A percentile compares a stretch with the other conserved stretches of the same genome.
Conservation (phyloP, 1,140 invertebrate genomes). For the Tribolium castaneum region DNA sequence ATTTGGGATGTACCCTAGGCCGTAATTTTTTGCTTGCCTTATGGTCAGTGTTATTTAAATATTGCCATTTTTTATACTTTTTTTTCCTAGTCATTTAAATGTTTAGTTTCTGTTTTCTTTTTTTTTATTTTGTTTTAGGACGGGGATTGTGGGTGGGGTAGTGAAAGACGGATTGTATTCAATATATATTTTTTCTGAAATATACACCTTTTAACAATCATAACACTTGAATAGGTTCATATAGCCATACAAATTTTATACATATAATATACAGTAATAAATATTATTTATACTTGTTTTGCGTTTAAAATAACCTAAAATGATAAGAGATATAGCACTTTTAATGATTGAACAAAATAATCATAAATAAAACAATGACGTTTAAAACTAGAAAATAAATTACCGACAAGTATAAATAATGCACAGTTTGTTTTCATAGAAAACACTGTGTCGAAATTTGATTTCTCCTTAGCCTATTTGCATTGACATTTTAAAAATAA, state of each 20-base stretch:
- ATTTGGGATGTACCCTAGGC: too few species aligned
- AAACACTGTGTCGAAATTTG: slow-evolving; percentile 52
- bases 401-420: slow-evolving; percentile 43
- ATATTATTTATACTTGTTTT: slow-evolving; percentile 45
- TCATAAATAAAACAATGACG: slow-evolving; percentile 10
- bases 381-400: slow-evolving; percentile 32
- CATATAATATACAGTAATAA: slow-evolving; percentile 54
- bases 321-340: slow-evolving; percentile 16
- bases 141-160: not conserved
- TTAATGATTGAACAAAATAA: not conserved
- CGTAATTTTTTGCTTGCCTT: too few species aligned
- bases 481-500: slow-evolving; percentile 43
- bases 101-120: too few species aligned
- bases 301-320: slow-evolving; percentile 4
- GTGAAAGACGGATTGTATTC: slow-evolving; percentile 45
- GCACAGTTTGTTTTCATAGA: slow-evolving; percentile 53
- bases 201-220: slow-evolving; percentile 50
- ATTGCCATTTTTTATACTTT: too few species aligned
- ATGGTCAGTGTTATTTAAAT: too few species aligned
- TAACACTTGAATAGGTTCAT: slow-evolving; percentile 42
- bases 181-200: slow-evolving; percentile 50
- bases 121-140: not conserved
- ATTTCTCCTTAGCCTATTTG: slow-evolving; percentile 44
- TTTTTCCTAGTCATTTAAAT: too few species aligned
- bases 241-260: slow-evolving; percentile 52